Base-by-base conservation (phyloP, 2,113 vertebrate genomes). In the Noturus placidus region DNA sequence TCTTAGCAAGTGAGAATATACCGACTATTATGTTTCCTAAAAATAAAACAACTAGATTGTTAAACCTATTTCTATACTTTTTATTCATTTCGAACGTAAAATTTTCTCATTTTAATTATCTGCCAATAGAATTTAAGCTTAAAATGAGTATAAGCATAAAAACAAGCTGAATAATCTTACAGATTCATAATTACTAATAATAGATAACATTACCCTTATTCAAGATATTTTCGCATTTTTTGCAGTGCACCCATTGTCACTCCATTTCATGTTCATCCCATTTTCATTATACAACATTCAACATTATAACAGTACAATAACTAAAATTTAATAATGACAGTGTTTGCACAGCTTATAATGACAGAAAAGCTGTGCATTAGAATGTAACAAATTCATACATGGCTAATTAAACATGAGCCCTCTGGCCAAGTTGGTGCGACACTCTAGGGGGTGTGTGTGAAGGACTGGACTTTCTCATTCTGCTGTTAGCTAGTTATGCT, bases 341-440 rank as follows among this genome's bases (percentile, higher is more conserved):
- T 78, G 46, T 78, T 78, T 54, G 76, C 5, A 7, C 10, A 52
- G 27, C 14, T 0, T 30, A 54, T 78, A n/a, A 52, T 19, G 50
- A 78, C 30, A 54, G 14, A 78, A 78, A 78, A 78, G 76, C 13
- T 78, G 46, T 78, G 76, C 76, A 78, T 78, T 30, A 54, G 76
- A 54, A 54, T 76, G 42, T 76, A 76, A 76, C 72, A 13, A 76
- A 27, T 27, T 76, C 38, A 4, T 14, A 27, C 42, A 76, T 30
- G 46, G 76, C 13, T 78, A 52, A 78, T 78, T 78, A 52, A 78
- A 52, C 76, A 54, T 78, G n/a, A 78, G 50, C 27, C 19, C 50
- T 50, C 25, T 77, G 74, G 74, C 42, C 42, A 27, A 4, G 72
- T 77, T 13, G 25, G 42, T 5, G 25, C 25, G 25, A 77, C 25